Conservation (phyloP, 2,888 invertebrate species). For the Neoascia interrupta region DNA sequence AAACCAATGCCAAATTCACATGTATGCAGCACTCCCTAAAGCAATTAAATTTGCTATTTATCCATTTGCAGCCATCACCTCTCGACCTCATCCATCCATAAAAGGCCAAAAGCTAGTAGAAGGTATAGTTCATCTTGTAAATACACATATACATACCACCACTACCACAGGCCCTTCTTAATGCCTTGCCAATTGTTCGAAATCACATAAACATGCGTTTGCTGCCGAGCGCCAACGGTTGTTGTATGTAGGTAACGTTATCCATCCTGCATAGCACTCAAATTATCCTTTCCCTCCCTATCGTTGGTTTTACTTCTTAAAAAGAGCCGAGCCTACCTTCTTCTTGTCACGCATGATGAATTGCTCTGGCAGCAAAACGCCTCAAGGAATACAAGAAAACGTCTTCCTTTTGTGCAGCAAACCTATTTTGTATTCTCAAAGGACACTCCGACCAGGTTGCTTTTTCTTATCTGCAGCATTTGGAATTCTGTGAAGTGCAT, state of each 20-base stretch:
- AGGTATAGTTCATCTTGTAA: no score
- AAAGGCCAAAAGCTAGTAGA: not conserved
- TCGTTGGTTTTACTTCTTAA: not conserved
- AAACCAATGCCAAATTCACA: not conserved
- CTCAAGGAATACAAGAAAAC: not conserved
- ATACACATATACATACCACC: no score
- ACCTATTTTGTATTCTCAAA: slow-evolving; percentile 20
- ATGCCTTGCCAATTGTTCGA: slow-evolving; percentile 7
- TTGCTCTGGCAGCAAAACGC: not conserved
- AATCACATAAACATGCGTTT: not conserved
- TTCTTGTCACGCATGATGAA: slow-evolving; percentile 24
- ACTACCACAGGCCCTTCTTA: not conserved
- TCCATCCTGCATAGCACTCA: slow-evolving; percentile 2
- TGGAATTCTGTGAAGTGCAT: slow-evolving; percentile 29
- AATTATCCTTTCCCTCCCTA: not conserved
- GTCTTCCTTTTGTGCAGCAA: not conserved
- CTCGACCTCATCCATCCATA: not conserved
- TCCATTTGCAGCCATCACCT: not conserved
- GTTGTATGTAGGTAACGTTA: not conserved
- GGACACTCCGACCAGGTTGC: not conserved
- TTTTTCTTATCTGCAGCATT: not conserved
- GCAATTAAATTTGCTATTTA: slow-evolving; percentile 24
- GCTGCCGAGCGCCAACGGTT: not conserved
- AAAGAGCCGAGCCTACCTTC: no score
- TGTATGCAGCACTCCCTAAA: slow-evolving; percentile 14